phyloP scores from a whole-genome alignment of 1,140 invertebrate genomes.

The Phthorimaea operculella region DNA sequence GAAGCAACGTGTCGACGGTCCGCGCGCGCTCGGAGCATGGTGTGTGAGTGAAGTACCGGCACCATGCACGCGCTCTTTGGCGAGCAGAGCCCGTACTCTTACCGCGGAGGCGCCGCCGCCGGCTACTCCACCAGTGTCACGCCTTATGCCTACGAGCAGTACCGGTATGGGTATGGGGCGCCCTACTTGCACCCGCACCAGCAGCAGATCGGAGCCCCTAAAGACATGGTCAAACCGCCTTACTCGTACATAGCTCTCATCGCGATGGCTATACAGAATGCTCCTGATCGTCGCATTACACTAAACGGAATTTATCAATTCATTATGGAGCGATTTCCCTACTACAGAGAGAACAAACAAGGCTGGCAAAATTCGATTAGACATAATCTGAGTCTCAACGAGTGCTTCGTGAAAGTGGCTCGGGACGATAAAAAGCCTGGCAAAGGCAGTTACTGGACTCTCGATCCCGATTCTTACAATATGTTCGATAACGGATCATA shows the following conservation, averaged over 20 bases:
- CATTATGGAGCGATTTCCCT: constrained; percentile 98
- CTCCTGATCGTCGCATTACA: constrained; percentile 93
- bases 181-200: constrained; percentile 74
- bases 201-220: constrained; percentile 76
- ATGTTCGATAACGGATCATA: constrained; percentile 99
- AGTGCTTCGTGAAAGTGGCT: constrained; percentile 98
- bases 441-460: constrained; percentile 97
- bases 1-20: constrained; percentile 48
- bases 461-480: constrained; percentile 96
- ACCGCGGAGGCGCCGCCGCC: constrained; percentile 55
- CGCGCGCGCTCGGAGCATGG: constrained; percentile 47
- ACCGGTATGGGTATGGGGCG: constrained; percentile 78
- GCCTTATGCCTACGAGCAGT: constrained; percentile 78
- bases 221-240: constrained; percentile 95
- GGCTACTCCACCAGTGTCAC: constrained; percentile 65
- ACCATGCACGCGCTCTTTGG: constrained; percentile 89
- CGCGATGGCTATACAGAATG: constrained; percentile 97
- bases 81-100: constrained; percentile 82
- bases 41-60: constrained; percentile 40
- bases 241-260: constrained; percentile 99
- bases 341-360: constrained; percentile 97
- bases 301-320: constrained; percentile 99
- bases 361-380: constrained; percentile 96
- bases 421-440: constrained; percentile 93
- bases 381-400: constrained; percentile 97